Base-by-base conservation (phyloP, 2,888 invertebrate genomes). In the Drepanosiphum platanoidis region DNA sequence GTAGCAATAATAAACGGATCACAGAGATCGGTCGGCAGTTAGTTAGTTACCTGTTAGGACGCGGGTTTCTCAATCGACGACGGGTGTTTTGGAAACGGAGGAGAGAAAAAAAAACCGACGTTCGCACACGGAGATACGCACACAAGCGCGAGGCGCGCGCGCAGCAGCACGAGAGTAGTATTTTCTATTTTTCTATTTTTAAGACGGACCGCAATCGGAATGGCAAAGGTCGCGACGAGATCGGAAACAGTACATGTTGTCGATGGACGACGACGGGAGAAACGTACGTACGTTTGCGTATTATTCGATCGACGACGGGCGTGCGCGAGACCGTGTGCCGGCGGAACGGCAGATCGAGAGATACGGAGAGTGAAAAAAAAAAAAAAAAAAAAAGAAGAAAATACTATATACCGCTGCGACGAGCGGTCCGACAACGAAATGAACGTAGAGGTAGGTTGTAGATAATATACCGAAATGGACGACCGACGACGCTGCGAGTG, bases 161-260 rank as follows among this genome's bases (percentile, higher is more conserved):
- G 18, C 46, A 18, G 27, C 46, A n/a, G n/a, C n/a, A n/a, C n/a
- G n/a, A n/a, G n/a, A n/a, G n/a, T n/a, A n/a, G n/a, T n/a, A n/a
- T 72, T 72, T 42, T 32, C 66, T 42, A n/a, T 46, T 83, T 79
- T 27, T 64, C 74, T 83, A 83, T 74, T 83, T 74, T 83, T 83
- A 83, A 83, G n/a, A 75, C 27, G 46, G 64, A 2, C 83, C 32
- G 64, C 74, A 83, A 74, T 74, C 71, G 18, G 64, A 27, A 66
- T 15, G 34, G 30, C 42, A 74, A 83, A 83, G 83, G 83, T 83
- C 83, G 82, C 61, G 42, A 74, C 61, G 42, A 22, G 4, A 81
- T 18, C 32, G 34, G 66, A 66, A 83, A 64, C 74, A n/a, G 39
- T n/a, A 66, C 83, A 83, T 66, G 34, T 70, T 70, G 3, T 36